These are phyloP conservation scores for Xylocampa areola DNA, from an alignment of 2,888 invertebrate genomes.

Conservation along the genomic window DNA sequence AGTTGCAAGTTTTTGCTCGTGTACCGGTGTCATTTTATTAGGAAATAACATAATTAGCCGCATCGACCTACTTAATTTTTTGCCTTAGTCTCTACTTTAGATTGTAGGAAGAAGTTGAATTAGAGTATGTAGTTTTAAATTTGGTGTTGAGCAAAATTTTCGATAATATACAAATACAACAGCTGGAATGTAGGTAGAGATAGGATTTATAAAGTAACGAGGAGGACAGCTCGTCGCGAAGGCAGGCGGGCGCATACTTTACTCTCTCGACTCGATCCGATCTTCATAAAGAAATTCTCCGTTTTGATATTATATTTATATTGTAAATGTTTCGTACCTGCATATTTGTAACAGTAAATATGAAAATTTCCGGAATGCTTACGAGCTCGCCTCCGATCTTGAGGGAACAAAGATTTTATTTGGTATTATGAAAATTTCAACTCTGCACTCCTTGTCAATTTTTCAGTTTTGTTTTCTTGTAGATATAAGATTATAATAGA, in stretches of 20 bases:
- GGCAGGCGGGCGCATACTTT: conserved; percentile 81
- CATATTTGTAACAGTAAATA: conserved; percentile 90
- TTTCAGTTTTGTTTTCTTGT: conserved; percentile 53
- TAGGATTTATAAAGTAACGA: conserved; percentile 76
- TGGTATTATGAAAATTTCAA: conserved; percentile 81
- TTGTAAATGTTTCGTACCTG: conserved; percentile 89
- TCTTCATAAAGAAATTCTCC: conserved; percentile 90
- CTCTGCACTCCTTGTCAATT: conserved; percentile 60
- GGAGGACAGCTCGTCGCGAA: conserved; percentile 71
- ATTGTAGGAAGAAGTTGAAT: conserved; percentile 17
- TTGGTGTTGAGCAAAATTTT: conserved; percentile 15
- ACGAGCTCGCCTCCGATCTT: conserved; percentile 81
- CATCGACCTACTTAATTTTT: conserved; percentile 23
- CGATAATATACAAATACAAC: conserved; percentile 38
- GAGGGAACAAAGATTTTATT: conserved; percentile 81
- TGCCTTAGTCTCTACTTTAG: too few species aligned
- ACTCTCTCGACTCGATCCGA: conserved; percentile 86
- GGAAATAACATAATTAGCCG: conserved; percentile 46
- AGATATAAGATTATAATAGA: conserved; percentile 18
- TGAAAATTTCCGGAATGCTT: conserved; percentile 89
- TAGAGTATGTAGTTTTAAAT: conserved; percentile 6
- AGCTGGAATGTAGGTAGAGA: conserved; percentile 53
- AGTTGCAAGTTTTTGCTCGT: conserved; percentile 52
- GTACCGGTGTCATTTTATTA: conserved; percentile 55
- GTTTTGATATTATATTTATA: conserved; percentile 90